A percentile compares a stretch with the other conserved stretches of the same genome.
These are phyloP conservation scores for Dolomedes plantarius DNA, from an alignment of 2,888 invertebrate species.

Conservation along the genomic window DNA sequence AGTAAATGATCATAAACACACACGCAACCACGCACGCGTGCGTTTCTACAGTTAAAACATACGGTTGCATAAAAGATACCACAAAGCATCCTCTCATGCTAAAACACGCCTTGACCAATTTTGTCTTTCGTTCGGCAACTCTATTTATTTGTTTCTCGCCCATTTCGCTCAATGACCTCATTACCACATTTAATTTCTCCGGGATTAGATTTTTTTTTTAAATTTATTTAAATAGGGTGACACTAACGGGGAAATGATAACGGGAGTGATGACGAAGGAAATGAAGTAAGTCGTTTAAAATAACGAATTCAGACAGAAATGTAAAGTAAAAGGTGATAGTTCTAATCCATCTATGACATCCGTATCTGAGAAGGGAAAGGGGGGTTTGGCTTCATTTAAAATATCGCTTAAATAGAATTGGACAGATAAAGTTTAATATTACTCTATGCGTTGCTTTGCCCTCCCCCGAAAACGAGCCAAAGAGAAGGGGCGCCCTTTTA, in stretches of 20 bases:
- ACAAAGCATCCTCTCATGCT: neutral
- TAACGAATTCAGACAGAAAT: neutral
- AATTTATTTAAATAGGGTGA: neutral
- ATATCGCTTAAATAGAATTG: too few species aligned
- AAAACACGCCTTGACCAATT: neutral
- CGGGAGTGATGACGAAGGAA: neutral
- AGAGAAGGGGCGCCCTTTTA: too few species aligned
- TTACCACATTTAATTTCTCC: conserved; percentile 65
- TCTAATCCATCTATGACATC: neutral
- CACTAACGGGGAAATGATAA: neutral
- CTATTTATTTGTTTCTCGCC: neutral
- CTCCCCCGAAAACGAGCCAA: too few species aligned
- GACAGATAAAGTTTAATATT: too few species aligned
- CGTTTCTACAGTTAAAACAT: too few species aligned
- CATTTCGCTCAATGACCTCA: conserved; percentile 44
- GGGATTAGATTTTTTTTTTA: conserved; percentile 48
- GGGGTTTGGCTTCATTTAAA: neutral
- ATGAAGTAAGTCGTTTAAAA: conserved; percentile 14
- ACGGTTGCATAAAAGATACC: too few species aligned
- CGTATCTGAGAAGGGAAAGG: neutral
- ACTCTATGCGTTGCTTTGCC: too few species aligned
- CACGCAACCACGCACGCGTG: too few species aligned
- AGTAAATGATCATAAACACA: too few species aligned
- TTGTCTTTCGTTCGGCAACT: neutral
- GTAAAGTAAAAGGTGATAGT: neutral